Conservation (phyloP, 2,797 vertebrate genomes). For the Manis pentadactyla region DNA sequence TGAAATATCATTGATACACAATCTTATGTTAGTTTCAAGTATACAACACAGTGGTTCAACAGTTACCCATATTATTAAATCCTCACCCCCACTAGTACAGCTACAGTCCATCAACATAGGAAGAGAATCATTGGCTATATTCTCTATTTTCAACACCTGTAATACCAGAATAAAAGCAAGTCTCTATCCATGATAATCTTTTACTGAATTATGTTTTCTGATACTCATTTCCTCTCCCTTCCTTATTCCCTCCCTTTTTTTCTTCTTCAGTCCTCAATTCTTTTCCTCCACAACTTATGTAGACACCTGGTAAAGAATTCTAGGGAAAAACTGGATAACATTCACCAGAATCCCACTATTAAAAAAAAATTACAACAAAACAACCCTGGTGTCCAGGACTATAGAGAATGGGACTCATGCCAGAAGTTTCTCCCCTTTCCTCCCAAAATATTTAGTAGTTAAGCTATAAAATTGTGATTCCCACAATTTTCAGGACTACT, state of each 20-base stretch:
- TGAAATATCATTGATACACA: no score
- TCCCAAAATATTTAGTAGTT: not conserved
- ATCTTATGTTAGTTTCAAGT: no score
- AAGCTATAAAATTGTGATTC: not conserved
- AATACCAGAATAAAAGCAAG: constrained; percentile 22
- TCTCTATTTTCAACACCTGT: not conserved
- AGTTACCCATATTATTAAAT: no score
- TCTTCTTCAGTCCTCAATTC: constrained; percentile 2
- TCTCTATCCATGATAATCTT: not conserved
- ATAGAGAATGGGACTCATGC: not conserved
- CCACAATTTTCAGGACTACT: not conserved
- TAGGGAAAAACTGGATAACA: not conserved
- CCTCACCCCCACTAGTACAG: no score
- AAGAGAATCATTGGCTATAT: no score
- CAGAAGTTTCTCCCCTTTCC: not conserved
- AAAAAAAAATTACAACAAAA: not conserved
- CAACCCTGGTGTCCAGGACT: not conserved
- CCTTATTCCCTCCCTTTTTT: not conserved
- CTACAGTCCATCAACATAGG: no score
- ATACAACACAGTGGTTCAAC: no score
- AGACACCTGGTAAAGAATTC: constrained; percentile 25
- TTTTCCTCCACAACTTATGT: constrained; percentile 21
- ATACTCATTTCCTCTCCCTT: not conserved
- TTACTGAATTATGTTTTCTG: not conserved
- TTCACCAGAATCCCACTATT: not conserved